Conservation (phyloP, 2,888 invertebrate species). For the Hemicrepidius hirtus region DNA sequence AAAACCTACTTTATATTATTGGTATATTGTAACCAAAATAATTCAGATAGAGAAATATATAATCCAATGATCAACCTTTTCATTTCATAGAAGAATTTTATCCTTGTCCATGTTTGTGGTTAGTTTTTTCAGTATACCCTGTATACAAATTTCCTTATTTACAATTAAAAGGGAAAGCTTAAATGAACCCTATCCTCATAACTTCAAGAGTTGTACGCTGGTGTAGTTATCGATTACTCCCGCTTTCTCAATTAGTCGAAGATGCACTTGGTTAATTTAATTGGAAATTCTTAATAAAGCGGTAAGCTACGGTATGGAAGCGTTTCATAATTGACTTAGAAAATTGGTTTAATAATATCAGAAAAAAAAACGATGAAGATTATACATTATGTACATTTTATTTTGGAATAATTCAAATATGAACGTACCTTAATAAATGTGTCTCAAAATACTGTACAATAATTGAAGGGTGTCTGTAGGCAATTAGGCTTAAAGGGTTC, state of each 20-base stretch:
- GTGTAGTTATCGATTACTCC: conserved; percentile 53
- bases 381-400: too few species aligned
- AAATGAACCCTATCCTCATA: conserved; percentile 38
- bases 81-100: too few species aligned
- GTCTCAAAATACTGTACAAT: too few species aligned
- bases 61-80: too few species aligned
- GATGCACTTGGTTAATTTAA: conserved; percentile 57
- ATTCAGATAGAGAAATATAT: too few species aligned
- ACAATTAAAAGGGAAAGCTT: background rate
- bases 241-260: conserved; percentile 53
- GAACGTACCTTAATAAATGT: too few species aligned
- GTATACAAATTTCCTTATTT: background rate
- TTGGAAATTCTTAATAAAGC: conserved; percentile 49
- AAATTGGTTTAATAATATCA: conserved; percentile 1
- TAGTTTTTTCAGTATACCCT: background rate
- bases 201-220: conserved; percentile 34
- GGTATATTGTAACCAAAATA: too few species aligned
- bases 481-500: too few species aligned
- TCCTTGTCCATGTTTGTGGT: too few species aligned
- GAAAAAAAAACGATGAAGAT: background rate
- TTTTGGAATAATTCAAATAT: too few species aligned
- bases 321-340: conserved; percentile 33
- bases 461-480: too few species aligned
- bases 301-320: conserved; percentile 28
- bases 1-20: too few species aligned